Evolutionary conservation across 2,888 invertebrate genomes (phyloP), one percentile per base, ranked within the genome.

Genomic region (Psococerastis gibbosa): DNA sequence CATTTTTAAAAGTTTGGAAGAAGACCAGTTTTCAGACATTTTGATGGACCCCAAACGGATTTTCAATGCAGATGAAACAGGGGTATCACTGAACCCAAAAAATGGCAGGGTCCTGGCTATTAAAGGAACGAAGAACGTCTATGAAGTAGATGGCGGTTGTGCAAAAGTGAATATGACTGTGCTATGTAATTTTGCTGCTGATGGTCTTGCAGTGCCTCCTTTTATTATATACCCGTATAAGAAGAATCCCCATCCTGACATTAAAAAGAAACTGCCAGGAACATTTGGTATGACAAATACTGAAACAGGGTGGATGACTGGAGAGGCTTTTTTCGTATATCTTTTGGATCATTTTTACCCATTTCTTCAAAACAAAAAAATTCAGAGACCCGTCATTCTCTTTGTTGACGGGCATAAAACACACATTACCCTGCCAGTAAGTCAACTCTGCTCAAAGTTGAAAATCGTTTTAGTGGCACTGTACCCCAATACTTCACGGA

Each of bases 111-210:
- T 54, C 42, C 43, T 54, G 4, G 50, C 47, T n/a, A 48, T 17
- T 42, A 49, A 23, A 48, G 49, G 49, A 13, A 5, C 41, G 6
- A 46, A 46, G 44, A 57, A 60, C 47, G 55, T 61, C 1, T 59
- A 61, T 47, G 56, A 60, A 50, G 52, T 61, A 18, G 59, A 58
- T 38, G 35, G 47, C 38, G 53, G 55, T 32, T 54, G 56, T 9
- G 49, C 47, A 16, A 62, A 62, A 52, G 49, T 52, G 3, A 54
- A 53, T 15, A 47, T 61, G 17, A 60, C 60, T 9, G 60, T 59
- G 1, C 52, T 62, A 55, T 60, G 60, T 46, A 56, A 58, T n/a
- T 60, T 60, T 53, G 49, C 53, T 5, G 60, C 60, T 9, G 42
- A 52, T 46, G 59, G 57, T 31, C 45, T 47, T 32, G 45, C 53